Percentiles rank a stretch among this genome's conserved stretches.
phyloP scores from a whole-genome alignment of 2,797 vertebrate genomes.

The Loris lydekkerianus region DNA sequence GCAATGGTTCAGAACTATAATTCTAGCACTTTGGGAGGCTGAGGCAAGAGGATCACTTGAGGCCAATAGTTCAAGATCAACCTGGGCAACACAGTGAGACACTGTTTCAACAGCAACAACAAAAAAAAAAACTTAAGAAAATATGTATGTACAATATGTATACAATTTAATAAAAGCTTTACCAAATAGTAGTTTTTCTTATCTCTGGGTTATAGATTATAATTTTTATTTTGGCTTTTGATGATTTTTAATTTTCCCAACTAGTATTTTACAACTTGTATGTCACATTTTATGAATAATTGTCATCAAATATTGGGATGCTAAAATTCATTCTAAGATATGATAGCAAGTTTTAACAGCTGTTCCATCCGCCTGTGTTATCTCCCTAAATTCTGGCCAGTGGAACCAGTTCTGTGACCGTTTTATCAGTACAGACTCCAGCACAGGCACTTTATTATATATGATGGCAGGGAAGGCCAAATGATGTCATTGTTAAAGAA shows the following conservation, averaged over 20 bases:
- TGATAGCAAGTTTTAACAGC: background rate
- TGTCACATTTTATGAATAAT: background rate
- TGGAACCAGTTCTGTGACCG: background rate
- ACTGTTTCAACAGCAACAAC: too few relatives aligned
- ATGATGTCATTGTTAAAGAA: background rate
- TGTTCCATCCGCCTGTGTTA: background rate
- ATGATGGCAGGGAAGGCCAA: background rate
- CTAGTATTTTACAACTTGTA: background rate
- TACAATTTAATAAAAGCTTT: background rate
- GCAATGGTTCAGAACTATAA: too few relatives aligned
- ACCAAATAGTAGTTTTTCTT: background rate
- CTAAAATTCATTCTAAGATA: background rate
- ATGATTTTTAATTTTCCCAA: constrained; percentile 8
- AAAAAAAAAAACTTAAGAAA: too few relatives aligned
- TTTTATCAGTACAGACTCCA: background rate
- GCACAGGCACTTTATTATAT: background rate
- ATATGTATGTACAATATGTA: background rate
- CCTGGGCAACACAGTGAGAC: too few relatives aligned
- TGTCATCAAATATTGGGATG: background rate
- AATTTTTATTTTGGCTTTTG: background rate
- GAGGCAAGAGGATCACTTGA: too few relatives aligned
- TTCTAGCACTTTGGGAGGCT: too few relatives aligned
- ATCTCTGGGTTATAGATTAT: background rate
- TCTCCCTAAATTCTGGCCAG: background rate
- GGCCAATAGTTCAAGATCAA: too few relatives aligned